Percentiles rank a stretch among this genome's conserved stretches.
Conservation (phyloP, 2,113 vertebrate genomes). For the Ifrita kowaldi region DNA sequence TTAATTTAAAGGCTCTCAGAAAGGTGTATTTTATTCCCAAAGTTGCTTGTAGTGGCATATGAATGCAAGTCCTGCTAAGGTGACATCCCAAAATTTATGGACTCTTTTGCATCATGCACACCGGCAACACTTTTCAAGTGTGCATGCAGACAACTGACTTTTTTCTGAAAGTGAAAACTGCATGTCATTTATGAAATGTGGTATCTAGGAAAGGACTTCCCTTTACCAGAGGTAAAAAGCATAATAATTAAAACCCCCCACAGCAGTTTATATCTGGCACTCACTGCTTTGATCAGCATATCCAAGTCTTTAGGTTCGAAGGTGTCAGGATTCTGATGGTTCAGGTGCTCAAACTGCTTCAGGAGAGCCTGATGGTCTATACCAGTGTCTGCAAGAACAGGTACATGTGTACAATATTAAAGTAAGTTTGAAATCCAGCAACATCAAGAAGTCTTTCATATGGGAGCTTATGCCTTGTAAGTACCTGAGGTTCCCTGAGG, state of each 20-base stretch:
- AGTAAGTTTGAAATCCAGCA: background rate
- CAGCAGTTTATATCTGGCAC: background rate
- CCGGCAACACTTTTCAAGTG: background rate
- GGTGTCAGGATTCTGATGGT: slow-evolving; percentile 93
- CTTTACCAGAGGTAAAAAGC: background rate
- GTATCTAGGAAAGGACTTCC: background rate
- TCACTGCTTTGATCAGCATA: slow-evolving; percentile 92
- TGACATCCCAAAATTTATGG: background rate
- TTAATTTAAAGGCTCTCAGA: background rate
- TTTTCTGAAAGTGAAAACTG: background rate
- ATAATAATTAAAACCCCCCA: background rate
- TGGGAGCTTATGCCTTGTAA: background rate
- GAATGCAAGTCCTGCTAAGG: background rate
- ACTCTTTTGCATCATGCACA: background rate
- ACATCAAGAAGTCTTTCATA: background rate
- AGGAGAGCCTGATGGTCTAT: slow-evolving; percentile 91
- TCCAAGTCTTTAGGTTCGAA: slow-evolving; percentile 96
- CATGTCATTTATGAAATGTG: background rate
- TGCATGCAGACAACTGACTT: background rate
- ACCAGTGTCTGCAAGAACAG: slow-evolving; percentile 71
- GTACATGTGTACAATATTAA: background rate
- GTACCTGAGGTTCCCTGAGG: background rate
- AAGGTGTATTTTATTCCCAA: background rate
- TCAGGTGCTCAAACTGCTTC: slow-evolving; percentile 95
- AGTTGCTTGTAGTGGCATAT: background rate